phyloP scores from a whole-genome alignment of 2,113 vertebrate genomes.

The Thalassarche chlororhynchos region DNA sequence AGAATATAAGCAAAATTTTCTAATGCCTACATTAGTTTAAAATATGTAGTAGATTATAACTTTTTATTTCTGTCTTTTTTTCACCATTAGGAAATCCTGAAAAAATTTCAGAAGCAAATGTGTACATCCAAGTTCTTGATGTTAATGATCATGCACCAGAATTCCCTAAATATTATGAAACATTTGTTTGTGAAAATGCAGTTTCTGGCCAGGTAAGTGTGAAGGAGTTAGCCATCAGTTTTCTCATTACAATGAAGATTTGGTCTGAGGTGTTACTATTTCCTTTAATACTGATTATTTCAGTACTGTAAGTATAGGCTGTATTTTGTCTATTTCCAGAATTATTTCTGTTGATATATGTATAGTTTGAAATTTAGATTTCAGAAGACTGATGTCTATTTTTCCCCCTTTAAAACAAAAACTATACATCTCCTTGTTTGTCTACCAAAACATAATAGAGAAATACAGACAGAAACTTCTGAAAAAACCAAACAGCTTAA shows the following conservation, averaged over 20 bases:
- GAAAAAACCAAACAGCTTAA: not conserved
- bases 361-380: not conserved
- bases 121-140: constrained; percentile 88
- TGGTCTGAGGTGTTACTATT: not conserved
- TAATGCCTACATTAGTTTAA: not conserved
- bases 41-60: not conserved
- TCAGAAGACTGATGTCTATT: fast-evolving
- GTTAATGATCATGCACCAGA: constrained; percentile 91
- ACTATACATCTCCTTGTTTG: fast-evolving
- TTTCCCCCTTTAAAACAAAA: not conserved
- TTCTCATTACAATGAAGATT: not conserved
- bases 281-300: not conserved
- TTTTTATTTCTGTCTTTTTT: constrained; percentile 5
- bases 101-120: constrained; percentile 80
- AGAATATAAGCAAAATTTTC: not conserved
- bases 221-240: not conserved
- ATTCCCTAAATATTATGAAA: constrained; percentile 85
- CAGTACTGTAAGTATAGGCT: not conserved
- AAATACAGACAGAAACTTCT: not conserved
- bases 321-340: not conserved
- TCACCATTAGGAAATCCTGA: constrained; percentile 77
- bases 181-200: constrained; percentile 92
- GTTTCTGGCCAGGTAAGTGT: constrained; percentile 84
- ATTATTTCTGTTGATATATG: not conserved
- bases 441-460: not conserved